These are phyloP conservation scores for Alaudala cheleensis DNA, from an alignment of 2,113 vertebrate genomes.

Conservation along the genomic window DNA sequence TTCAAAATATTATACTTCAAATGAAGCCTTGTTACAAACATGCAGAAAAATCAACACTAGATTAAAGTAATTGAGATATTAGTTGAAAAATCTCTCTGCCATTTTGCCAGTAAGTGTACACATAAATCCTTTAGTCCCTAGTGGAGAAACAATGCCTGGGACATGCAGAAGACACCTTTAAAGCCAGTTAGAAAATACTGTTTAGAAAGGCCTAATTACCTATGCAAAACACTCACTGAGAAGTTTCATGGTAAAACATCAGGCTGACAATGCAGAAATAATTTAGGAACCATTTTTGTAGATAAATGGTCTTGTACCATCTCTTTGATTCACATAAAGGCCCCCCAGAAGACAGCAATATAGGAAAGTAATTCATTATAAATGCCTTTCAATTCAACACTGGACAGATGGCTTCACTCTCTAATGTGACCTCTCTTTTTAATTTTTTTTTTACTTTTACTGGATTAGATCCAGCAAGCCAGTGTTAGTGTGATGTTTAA, in stretches of 20 bases:
- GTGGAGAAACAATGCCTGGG: not conserved
- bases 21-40: not conserved
- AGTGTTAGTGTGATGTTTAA: conserved; percentile 50
- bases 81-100: not conserved
- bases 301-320: not conserved
- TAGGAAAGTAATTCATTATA: conserved; percentile 12
- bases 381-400: conserved; percentile 57
- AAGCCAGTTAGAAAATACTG: not conserved
- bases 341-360: not conserved
- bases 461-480: conserved; percentile 69
- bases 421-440: conserved; percentile 62
- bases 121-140: not conserved
- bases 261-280: not conserved
- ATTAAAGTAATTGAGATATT: not conserved
- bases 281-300: conserved; percentile 27
- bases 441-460: not conserved
- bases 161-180: not conserved
- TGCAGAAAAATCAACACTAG: not conserved
- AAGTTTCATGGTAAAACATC: not conserved
- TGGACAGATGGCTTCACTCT: conserved; percentile 76
- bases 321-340: not conserved
- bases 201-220: conserved; percentile 49
- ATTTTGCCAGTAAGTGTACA: not conserved
- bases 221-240: conserved; percentile 1
- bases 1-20: not conserved